Evolutionary conservation across 2,797 vertebrate species (phyloP).

Genomic region (Carcharodon carcharias): DNA sequence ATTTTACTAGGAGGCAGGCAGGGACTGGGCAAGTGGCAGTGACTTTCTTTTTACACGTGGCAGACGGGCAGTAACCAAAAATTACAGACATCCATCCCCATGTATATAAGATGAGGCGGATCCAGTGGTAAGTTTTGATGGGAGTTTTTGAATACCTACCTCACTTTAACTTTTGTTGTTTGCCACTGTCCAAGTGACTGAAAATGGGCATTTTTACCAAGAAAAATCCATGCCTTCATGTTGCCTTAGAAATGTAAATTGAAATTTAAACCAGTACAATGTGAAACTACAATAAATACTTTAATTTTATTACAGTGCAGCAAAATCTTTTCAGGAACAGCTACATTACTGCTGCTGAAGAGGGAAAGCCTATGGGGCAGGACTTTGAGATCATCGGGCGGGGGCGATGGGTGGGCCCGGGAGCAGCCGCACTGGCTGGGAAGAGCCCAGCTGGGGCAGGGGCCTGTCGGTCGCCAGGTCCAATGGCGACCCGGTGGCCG

Average conservation of each 20-base stretch:
- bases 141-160: neutral
- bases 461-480: no score
- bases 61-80: neutral
- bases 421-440: no score
- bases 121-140: neutral
- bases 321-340: neutral
- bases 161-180: neutral
- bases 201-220: neutral
- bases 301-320: neutral
- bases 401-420: no score
- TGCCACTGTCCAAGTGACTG: neutral
- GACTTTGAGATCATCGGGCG: no score
- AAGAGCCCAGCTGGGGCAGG: no score
- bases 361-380: neutral
- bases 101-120: neutral
- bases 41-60: neutral
- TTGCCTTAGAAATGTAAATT: neutral
- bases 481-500: no score
- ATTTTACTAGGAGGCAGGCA: neutral
- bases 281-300: neutral
- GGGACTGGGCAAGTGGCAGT: neutral
- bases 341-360: neutral
- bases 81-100: neutral
- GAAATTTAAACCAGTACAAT: neutral
- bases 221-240: neutral